Base-by-base conservation (phyloP, 2,888 invertebrate genomes). In the Neoaliturus tenellus region DNA sequence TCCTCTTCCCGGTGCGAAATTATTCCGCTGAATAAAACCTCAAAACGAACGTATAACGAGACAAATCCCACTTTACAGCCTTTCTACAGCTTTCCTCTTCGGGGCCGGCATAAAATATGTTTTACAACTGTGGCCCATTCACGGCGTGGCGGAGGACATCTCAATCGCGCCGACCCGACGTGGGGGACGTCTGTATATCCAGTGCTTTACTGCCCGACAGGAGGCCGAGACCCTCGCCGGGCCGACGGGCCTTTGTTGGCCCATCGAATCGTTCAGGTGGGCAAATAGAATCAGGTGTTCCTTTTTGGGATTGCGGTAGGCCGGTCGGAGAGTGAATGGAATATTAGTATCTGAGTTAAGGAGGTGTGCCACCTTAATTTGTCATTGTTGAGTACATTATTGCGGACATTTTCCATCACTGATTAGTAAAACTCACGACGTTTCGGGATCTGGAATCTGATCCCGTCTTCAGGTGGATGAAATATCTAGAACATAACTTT, bases 71-170 rank as follows among this genome's bases (percentile, higher is more conserved):
- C 62, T 62, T 62, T 62, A 62, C 62, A 55, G 12, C 55, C 55
- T 67, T 71, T 71, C 28, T 71, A 71, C 33, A 39, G 73, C 6
- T 75, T 75, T 44, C 73, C 44, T 35, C 23, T 12, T 35, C 28
- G 23, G 69, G 69, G 44, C 17, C 44, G 28, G 23, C 73, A 44
- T 75, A 28, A 75, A 75, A 75, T 75, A 75, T 75, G 41, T 75
- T 69, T 2, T 75, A 75, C 48, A 62, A 62, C 31, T 1, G 6
- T n/a, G n/a, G 48, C 48, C n/a, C n/a, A n/a, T n/a, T n/a, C 3
- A 35, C 35, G 6, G 55, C 25, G 55, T 5, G 55, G 14, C 28
- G 28, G 1, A n/a, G 62, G 48, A 39, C 39, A n/a, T n/a, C n/a
- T n/a, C n/a, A n/a, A n/a, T n/a, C n/a, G n/a, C 39, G 51, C 51